phyloP scores from a whole-genome alignment of 2,797 vertebrate genomes.

The Syngnathus rostellatus region DNA sequence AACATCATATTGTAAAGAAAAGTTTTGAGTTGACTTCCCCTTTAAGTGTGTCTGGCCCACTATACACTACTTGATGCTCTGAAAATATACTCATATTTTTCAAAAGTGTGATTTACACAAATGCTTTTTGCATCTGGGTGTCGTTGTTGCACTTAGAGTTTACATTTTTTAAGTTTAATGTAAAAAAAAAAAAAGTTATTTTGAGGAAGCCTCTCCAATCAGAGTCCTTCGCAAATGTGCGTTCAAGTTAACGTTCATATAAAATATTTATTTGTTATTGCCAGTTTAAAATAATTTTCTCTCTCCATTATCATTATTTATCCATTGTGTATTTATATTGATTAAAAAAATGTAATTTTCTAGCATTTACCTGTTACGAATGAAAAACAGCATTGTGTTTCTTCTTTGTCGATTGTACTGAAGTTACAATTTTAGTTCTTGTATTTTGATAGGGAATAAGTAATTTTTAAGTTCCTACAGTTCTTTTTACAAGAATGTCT shows the following conservation, averaged over 20 bases:
- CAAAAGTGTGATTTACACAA: conserved; percentile 66
- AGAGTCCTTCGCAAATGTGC: conserved; percentile 81
- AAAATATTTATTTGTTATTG: conserved; percentile 99
- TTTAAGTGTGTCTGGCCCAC: not conserved
- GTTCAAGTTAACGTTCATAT: conserved; percentile 98
- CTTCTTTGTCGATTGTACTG: conserved; percentile 88
- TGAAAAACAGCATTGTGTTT: conserved; percentile 75
- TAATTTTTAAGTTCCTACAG: conserved; percentile 85
- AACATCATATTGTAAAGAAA: too few species aligned
- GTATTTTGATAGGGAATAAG: conserved; percentile 87
- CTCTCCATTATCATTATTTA: conserved; percentile 89
- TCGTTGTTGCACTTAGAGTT: conserved; percentile 99
- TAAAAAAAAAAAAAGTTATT: conserved; percentile 68
- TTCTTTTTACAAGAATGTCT: conserved; percentile 90
- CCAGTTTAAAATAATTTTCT: conserved; percentile 83
- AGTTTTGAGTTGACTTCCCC: too few species aligned
- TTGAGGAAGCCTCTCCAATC: conserved; percentile 80
- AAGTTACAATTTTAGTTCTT: conserved; percentile 84
- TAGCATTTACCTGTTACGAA: conserved; percentile 92
- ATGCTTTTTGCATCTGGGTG: conserved; percentile 75
- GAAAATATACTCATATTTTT: conserved; percentile 23
- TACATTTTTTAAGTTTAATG: conserved; percentile 93
- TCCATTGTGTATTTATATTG: conserved; percentile 98
- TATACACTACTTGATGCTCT: conserved; percentile 16
- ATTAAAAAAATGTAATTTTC: conserved; percentile 88